Base-by-base conservation (phyloP, 2,113 vertebrate species). In the Archilochus colubris region DNA sequence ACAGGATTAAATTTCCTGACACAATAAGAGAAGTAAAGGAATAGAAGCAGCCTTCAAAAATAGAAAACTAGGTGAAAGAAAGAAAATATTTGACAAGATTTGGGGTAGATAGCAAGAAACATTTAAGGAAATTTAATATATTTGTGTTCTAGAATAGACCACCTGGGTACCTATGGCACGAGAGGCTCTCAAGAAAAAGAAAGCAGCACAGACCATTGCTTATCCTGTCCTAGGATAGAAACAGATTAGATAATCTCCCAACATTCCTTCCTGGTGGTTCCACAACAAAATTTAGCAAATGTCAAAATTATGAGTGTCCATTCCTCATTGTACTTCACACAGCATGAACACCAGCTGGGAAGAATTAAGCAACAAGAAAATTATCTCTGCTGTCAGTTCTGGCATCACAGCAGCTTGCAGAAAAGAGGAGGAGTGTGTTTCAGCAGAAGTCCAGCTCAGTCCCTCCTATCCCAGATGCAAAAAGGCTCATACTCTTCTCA, bases 361-460 rank as follows among this genome's bases (percentile, higher is more conserved):
- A 63, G 72, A 93, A 75, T 93, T 93, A 90, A 81, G 20, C 27
- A 66, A 55, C 68, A 88, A 74, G 82, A 70, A 88, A 92, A 88
- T 74, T 43, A 58, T 90, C 88, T 89, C 48, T 88, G 46, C 44
- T 84, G 20, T 93, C 51, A 66, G 64, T 48, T 20, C 64, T 86
- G 86, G 61, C 79, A 89, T 6, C 48, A 33, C 21, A 89, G 67
- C 53, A 74, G 59, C n/a, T 48, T 68, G 31, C 69, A 61, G 74
- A 70, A 58, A 70, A 77, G 46, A 70, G 21, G 8, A 81, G 14
- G 25, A 66, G 30, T 36, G 79, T 57, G 13, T 73, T 89, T 61
- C 50, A 93, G 58, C 31, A 82, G 59, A 77, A 86, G 25, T 67
- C 50, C n/a, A 43, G 50, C 30, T 95, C 48, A 19, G 25, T 43